Evolutionary conservation across 2,888 invertebrate genomes (phyloP), one percentile per base, ranked within the genome.

Genomic region (Metalampra italica): DNA sequence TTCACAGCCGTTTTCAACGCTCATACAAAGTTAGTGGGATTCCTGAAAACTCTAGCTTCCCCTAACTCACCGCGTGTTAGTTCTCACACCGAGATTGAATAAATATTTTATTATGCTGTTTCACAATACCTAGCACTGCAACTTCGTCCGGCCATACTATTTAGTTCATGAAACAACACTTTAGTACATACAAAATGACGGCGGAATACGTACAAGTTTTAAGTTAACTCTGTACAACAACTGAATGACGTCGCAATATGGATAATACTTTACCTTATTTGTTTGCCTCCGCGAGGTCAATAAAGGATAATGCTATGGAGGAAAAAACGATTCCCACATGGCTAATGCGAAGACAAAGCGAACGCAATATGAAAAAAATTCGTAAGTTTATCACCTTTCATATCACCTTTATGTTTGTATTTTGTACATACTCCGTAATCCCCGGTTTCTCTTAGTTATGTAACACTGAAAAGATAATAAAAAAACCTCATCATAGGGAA

Each of bases 61-160:
- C 14, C 39, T 45, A 54, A 52, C 53, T 40, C 34, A 22, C 22
- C 22, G 22, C 41, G 45, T 46, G 54, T 59, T 60, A 55, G 56
- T 59, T 61, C 55, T 56, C 50, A 54, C 56, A 13, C 44, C 4
- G 43, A 47, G 45, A 60, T 49, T 52, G 57, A 62, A 66, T 62
- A 65, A 59, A 64, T 57, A 54, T 61, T 66, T 53, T 62, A 60
- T 57, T 59, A 61, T 68, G 60, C 53, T 50, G 53, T 60, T 47
- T 46, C 43, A 39, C 51, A 45, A 45, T 43, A n/a, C n/a, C n/a
- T n/a, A 43, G 44, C 15, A 13, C 39, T 36, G 38, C 15, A 50
- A 44, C 50, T 51, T 36, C 37, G 45, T 37, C 43, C 48, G 32
- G n/a, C n/a, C n/a, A 13, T 29, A 51, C 41, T 29, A n/a, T n/a